Percentiles rank a stretch among this genome's conserved stretches.
Conservation (phyloP, 1,140 invertebrate genomes). For the Meteorus sp. region DNA sequence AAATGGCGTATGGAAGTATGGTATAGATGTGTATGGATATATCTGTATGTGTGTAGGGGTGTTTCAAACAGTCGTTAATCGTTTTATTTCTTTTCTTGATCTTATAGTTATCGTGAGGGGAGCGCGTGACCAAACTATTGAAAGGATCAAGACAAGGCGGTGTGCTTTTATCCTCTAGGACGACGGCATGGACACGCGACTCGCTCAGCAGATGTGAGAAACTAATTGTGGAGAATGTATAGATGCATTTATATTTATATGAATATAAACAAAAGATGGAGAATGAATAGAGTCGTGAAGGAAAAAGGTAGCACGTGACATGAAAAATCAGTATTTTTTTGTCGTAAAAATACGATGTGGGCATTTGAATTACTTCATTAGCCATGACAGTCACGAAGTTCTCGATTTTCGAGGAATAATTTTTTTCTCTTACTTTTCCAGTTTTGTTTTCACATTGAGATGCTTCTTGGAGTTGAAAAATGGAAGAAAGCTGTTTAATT, state of each 20-base stretch:
- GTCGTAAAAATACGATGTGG: too few relatives aligned
- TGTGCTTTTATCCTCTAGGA: constrained; percentile 13
- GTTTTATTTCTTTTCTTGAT: neutral
- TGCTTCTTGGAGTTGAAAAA: too few relatives aligned
- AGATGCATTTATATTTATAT: too few relatives aligned
- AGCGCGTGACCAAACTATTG: constrained; percentile 5
- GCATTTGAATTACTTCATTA: too few relatives aligned
- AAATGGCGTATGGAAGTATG: neutral
- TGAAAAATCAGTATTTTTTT: too few relatives aligned
- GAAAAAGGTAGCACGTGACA: too few relatives aligned
- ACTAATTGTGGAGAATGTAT: neutral
- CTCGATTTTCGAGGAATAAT: too few relatives aligned
- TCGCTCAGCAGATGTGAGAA: neutral
- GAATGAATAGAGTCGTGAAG: neutral
- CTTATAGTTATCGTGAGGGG: neutral
- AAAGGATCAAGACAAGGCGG: constrained; percentile 12
- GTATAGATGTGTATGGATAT: neutral
- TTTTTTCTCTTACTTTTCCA: neutral
- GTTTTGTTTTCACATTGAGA: constrained; percentile 2
- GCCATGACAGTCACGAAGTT: too few relatives aligned
- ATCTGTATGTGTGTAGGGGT: neutral
- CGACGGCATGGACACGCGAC: constrained; percentile 22
- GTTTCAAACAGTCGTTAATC: neutral
- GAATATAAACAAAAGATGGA: too few relatives aligned
- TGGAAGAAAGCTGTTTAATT: neutral